These are phyloP conservation scores for Coelopa frigida DNA, from an alignment of 1,140 invertebrate species.

Conservation along the genomic window DNA sequence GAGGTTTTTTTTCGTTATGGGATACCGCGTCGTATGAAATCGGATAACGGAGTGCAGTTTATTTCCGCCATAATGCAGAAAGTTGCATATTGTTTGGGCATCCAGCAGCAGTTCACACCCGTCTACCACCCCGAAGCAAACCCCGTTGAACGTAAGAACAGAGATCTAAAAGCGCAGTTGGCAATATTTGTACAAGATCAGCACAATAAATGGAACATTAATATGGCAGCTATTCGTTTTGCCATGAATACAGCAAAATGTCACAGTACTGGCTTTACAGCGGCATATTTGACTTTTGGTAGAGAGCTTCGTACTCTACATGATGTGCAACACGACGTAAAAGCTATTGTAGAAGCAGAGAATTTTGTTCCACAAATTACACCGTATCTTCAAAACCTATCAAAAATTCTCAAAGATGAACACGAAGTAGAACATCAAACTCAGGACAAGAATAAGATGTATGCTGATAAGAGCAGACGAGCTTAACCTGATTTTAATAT, in stretches of 20 bases:
- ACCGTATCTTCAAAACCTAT: slow-evolving; percentile 16
- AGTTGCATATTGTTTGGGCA: slow-evolving; percentile 18
- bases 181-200: slow-evolving; percentile 25
- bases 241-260: slow-evolving; percentile 43
- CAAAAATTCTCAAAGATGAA: slow-evolving; percentile 17
- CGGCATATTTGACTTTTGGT: slow-evolving; percentile 42
- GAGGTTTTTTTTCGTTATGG: slow-evolving; percentile 14
- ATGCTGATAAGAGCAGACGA: slow-evolving; percentile 18
- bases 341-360: slow-evolving; percentile 20
- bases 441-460: slow-evolving; percentile 5
- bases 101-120: slow-evolving; percentile 37
- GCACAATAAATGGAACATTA: slow-evolving; percentile 36
- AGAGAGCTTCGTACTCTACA: slow-evolving; percentile 21
- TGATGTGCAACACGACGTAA: slow-evolving; percentile 25
- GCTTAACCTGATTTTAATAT: slow-evolving; percentile 12
- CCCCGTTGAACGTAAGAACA: slow-evolving; percentile 36
- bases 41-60: slow-evolving; percentile 13
- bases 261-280: too few relatives aligned
- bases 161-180: slow-evolving; percentile 41
- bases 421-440: slow-evolving; percentile 3
- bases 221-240: slow-evolving; percentile 38
- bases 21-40: slow-evolving; percentile 7
- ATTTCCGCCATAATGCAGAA: slow-evolving; percentile 9
- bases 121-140: too few relatives aligned
- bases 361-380: slow-evolving; percentile 28